Conservation (phyloP, 2,888 invertebrate genomes). For the Bombylius major region DNA sequence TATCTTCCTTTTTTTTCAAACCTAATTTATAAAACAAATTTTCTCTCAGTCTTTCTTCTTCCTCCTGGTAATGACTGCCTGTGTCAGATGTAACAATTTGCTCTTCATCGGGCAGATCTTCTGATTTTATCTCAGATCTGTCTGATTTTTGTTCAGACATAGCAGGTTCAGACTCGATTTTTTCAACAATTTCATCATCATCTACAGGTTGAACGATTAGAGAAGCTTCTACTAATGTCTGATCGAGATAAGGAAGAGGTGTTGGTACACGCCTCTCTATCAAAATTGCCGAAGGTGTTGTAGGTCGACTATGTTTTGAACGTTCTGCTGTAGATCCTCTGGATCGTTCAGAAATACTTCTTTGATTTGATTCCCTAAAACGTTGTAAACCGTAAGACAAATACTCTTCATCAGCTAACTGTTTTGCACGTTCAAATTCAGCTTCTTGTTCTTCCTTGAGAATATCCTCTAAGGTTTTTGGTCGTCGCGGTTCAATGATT, state of each 20-base stretch:
- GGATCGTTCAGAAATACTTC: constrained; percentile 45
- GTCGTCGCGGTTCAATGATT: constrained; percentile 30
- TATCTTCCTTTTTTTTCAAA: neutral
- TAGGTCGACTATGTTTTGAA: constrained; percentile 43
- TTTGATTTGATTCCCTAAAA: constrained; percentile 42
- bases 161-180: neutral
- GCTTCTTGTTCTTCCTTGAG: constrained; percentile 27
- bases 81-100: constrained; percentile 14
- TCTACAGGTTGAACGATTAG: constrained; percentile 53
- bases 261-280: constrained; percentile 48
- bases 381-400: constrained; percentile 40
- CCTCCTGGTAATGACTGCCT: constrained; percentile 18
- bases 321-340: constrained; percentile 43
- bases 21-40: constrained; percentile 3
- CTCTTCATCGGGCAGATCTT: constrained; percentile 11
- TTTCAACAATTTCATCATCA: constrained; percentile 30
- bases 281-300: constrained; percentile 48
- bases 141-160: constrained; percentile 14
- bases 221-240: constrained; percentile 49
- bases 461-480: constrained; percentile 32
- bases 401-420: constrained; percentile 41
- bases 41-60: constrained; percentile 14
- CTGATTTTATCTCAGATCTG: constrained; percentile 31
- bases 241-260: constrained; percentile 47
- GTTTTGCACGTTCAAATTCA: constrained; percentile 20